phyloP scores from a whole-genome alignment of 2,113 vertebrate species.

The Alexandromys fortis region DNA sequence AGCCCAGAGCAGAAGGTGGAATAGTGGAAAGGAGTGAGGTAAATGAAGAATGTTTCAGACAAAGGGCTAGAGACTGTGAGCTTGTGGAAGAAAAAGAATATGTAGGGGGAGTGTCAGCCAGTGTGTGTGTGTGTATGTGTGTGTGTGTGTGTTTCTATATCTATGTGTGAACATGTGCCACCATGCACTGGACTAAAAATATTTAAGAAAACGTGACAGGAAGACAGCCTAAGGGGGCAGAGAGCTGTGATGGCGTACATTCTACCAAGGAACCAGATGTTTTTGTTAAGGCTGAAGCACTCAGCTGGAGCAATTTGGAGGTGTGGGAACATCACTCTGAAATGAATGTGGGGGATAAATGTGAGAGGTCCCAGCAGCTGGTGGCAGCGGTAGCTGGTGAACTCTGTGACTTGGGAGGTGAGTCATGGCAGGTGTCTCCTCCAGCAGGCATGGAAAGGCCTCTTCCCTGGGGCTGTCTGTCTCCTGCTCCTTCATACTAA shows the following conservation, averaged over 20 bases:
- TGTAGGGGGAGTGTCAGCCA: too few relatives aligned
- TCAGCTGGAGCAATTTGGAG: background rate
- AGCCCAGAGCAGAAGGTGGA: background rate
- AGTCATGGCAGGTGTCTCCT: fast-evolving
- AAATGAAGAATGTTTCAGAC: background rate
- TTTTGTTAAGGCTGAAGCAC: background rate
- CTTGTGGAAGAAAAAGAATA: background rate
- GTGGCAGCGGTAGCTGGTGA: background rate
- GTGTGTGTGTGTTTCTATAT: background rate
- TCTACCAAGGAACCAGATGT: background rate
- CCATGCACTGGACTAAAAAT: fast-evolving
- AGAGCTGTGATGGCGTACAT: fast-evolving
- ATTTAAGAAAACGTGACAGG: fast-evolving
- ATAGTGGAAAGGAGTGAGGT: background rate
- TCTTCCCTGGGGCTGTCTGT: background rate
- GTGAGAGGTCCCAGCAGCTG: too few relatives aligned
- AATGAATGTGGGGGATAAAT: background rate
- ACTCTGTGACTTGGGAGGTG: background rate
- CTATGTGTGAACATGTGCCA: fast-evolving
- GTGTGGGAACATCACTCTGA: background rate
- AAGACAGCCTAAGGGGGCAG: background rate
- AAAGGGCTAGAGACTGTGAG: background rate
- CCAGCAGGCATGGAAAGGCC: background rate
- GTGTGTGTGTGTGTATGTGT: background rate
- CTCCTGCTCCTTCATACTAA: background rate